Evolutionary conservation across 2,888 invertebrate genomes (phyloP).

Genomic region (Helicoverpa assulta): DNA sequence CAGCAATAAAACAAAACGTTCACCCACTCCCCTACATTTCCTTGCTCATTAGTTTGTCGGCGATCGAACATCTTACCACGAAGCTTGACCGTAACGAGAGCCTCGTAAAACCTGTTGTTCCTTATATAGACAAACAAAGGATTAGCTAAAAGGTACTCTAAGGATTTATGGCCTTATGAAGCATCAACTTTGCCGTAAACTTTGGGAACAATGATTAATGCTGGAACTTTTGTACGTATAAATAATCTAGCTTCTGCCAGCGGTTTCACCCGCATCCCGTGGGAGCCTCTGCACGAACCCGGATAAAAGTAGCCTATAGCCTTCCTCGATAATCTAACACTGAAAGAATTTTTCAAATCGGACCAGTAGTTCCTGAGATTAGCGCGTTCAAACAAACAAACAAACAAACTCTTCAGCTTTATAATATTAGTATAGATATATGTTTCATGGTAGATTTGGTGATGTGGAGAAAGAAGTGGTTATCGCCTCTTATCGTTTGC

Average conservation of each 20-base stretch:
- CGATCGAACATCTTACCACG: constrained; percentile 33
- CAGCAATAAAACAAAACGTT: constrained; percentile 5
- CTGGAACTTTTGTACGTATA: constrained; percentile 42
- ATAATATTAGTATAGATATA: constrained; percentile 19
- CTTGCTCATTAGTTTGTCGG: constrained; percentile 42
- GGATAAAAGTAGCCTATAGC: no score
- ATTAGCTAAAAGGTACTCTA: constrained; percentile 62
- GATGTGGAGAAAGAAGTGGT: constrained; percentile 29
- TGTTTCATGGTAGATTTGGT: constrained; percentile 25
- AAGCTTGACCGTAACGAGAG: constrained; percentile 37
- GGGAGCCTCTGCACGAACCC: no score
- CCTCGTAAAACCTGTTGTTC: constrained; percentile 73
- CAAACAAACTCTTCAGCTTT: no score
- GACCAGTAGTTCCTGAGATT: no score
- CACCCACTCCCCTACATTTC: constrained; percentile 23
- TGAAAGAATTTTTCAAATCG: no score
- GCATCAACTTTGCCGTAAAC: constrained; percentile 62
- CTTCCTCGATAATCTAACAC: no score
- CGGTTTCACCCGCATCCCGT: no score
- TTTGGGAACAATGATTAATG: constrained; percentile 57
- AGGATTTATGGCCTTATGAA: constrained; percentile 69
- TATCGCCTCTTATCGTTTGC: constrained; percentile 34
- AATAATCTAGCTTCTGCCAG: no score
- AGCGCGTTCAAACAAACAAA: no score
- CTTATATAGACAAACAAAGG: constrained; percentile 65